Evolutionary conservation across 2,888 invertebrate genomes (phyloP).

Genomic region (Cosmia pyralina): DNA sequence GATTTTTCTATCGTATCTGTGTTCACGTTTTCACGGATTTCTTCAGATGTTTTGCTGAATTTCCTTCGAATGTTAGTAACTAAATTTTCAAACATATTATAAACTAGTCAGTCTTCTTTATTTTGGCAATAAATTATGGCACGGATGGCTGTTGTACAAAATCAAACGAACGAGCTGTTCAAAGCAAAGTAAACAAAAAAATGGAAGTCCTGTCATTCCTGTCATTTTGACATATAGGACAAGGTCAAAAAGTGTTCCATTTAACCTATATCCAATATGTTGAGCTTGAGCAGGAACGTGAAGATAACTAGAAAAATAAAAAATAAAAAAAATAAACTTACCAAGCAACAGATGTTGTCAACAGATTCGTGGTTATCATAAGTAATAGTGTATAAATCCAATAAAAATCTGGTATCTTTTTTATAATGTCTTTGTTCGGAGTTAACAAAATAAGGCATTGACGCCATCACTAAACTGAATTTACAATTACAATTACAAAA

Average conservation of each 20-base stretch:
- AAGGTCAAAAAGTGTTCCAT: constrained; percentile 82
- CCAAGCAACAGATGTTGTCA: constrained; percentile 92
- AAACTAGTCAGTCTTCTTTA: constrained; percentile 85
- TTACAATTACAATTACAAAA: constrained; percentile 52
- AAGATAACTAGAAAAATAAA: constrained; percentile 8
- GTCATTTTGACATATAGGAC: constrained; percentile 87
- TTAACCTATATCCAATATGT: constrained; percentile 60
- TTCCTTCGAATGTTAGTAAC: constrained; percentile 84
- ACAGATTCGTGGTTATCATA: constrained; percentile 95
- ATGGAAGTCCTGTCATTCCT: constrained; percentile 72
- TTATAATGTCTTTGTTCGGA: constrained; percentile 94
- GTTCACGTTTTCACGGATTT: constrained; percentile 69
- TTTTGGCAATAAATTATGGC: constrained; percentile 83
- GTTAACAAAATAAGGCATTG: constrained; percentile 88
- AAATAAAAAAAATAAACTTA: constrained; percentile 82
- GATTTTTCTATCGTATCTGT: constrained; percentile 76
- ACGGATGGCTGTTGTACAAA: constrained; percentile 75
- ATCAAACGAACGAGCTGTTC: constrained; percentile 70
- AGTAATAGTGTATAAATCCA: constrained; percentile 96
- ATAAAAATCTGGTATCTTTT: constrained; percentile 95
- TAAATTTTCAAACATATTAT: constrained; percentile 87
- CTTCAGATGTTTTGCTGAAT: constrained; percentile 82
- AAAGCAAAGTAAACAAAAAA: constrained; percentile 75
- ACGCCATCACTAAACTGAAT: constrained; percentile 81
- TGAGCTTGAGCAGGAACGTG: constrained; percentile 31